Evolutionary conservation across 2,113 vertebrate genomes (phyloP), one percentile per base, ranked within the genome.

Genomic region (Malurus cyaneus): DNA sequence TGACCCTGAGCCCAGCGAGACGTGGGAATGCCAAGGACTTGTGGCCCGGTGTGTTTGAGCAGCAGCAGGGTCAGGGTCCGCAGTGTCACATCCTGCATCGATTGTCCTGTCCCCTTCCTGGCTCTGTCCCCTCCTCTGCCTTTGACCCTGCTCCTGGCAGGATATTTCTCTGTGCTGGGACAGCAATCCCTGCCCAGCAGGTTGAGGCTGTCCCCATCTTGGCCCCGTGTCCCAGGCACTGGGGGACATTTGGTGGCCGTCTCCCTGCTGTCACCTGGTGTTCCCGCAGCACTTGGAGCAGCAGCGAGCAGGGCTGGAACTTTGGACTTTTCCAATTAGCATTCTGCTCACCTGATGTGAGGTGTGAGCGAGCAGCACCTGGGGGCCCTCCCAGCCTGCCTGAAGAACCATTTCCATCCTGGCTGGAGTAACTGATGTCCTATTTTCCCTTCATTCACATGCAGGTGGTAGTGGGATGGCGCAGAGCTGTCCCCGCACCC

Each of bases 201-300:
- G 14, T 5, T 20, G 69, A 3, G 36, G 44, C 39, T 83, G 41
- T 42, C 23, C 62, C 28, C 56, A 42, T 12, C 42, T 46, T 9
- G 6, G 21, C 42, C 13, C 14, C 0, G 0, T 5, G 17, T 36
- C 57, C 39, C 2, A 0, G 29, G 18, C 7, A 2, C 34, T 8
- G 8, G 8, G 36, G 13, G 25, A 46, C 17, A 4, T 15, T 32
- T 23, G 28, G 60, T 59, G 74, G n/a, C 61, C 32, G 5, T 42
- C 29, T 32, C 41, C 6, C 21, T 36, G 34, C 52, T 5, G 5
- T 31, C 67, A 14, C 78, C 39, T 71, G 3, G 0, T 12, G 36
- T 25, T 72, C 39, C 72, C 0, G 11, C 41, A 31, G 84, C 59
- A 3, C 73, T 52, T 19, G 0, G 28, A 85, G 71, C 47, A n/a